Evolutionary conservation across 2,888 invertebrate genomes (phyloP), one percentile per base, ranked within the genome.

Genomic region (Lacanobia oleracea): DNA sequence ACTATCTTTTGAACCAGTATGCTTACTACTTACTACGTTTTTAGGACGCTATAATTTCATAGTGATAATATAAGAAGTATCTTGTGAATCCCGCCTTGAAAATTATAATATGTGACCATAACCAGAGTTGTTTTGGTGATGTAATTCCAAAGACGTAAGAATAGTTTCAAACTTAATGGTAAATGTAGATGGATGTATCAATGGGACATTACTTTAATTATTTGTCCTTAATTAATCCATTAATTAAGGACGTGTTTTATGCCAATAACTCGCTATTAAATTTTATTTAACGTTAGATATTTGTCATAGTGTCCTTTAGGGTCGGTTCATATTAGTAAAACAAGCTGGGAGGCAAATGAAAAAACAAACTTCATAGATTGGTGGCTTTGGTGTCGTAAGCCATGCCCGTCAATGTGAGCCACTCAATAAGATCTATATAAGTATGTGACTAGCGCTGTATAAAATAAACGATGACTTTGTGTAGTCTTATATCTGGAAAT

Each of bases 131-230:
- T 95, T 95, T 94, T 95, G 95, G 95, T 95, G 95, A 95, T 95
- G 94, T 94, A 92, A 94, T 95, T 96, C 96, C 95, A 95, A 96
- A 96, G 95, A 96, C 90, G 94, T 95, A 95, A 93, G 91, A 91
- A 93, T 95, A 95, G 93, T 95, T 92, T 93, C 93, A 92, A 92
- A 91, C 91, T 91, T 91, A 91, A 92, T 90, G 89, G 88, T 93
- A 92, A 90, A 83, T 86, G 80, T 87, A 86, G 83, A 86, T 86
- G 84, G 66, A 86, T 84, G 84, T 87, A 83, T 86, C 81, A 77
- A 80, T 83, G 83, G 86, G 79, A 84, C 83, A 83, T 81, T 72
- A 80, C 81, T 80, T 79, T 84, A 78, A 82, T 70, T 57, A 77
- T 81, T 77, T 81, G 75, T 82, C 75, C 79, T 81, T 71, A 71